Evolutionary conservation across 2,797 vertebrate genomes (phyloP), one percentile per base, ranked within the genome.

Genomic region (Labeo calbasu): DNA sequence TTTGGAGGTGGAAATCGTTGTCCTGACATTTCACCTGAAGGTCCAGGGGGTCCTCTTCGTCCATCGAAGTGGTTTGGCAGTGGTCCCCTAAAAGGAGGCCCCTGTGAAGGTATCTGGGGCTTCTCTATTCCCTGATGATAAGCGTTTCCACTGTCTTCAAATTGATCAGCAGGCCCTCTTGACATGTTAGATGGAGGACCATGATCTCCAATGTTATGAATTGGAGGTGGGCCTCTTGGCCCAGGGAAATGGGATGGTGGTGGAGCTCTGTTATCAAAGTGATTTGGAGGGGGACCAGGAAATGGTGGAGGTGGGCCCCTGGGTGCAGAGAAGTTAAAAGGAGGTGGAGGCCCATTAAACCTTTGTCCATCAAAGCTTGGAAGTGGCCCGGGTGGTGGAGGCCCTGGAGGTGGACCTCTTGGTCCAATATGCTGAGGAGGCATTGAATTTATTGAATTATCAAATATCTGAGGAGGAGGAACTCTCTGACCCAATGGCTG

Each of bases 311-410:
- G 93, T 32, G 96, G 97, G 55, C 95, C 97, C 72, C 97, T 96
- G 57, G 95, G 96, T 88, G 94, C 91, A 85, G 96, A 92, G 87
- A 97, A 98, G 86, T 93, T 95, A 85, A 97, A 96, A 87, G 97
- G 96, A 70, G 94, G 96, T 57, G 96, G 97, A 0, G 95, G 97
- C 36, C 92, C 93, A 77, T 92, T 91, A 75, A 96, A 97, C 88
- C 97, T 94, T 80, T 96, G 96, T 72, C 94, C 96, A 61, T 98
- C 95, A 87, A 95, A 94, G 40, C 84, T 57, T 70, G 91, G 88
- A n/a, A 65, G 93, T 25, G 90, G 50, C 21, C 87, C 93, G 53
- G 83, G 57, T 19, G 70, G 81, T 21, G n/a, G 85, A 70, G 78
- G 92, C 61, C 95, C 93, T 85, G 94, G 94, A 65, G 89, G 96